Conservation (phyloP, 2,888 invertebrate genomes). For the Plagodis dolabraria region DNA sequence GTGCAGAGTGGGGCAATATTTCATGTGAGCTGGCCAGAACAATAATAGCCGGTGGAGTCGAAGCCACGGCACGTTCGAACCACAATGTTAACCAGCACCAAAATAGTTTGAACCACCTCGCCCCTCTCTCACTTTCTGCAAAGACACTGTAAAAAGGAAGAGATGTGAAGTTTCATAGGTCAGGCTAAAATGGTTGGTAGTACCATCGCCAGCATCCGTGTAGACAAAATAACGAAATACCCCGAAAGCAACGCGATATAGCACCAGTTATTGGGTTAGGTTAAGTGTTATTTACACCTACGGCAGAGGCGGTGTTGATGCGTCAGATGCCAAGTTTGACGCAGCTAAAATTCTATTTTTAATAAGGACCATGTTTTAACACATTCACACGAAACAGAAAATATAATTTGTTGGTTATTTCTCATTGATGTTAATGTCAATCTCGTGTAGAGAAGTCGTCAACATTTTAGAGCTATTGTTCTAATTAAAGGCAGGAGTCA, state of each 20-base stretch:
- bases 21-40: constrained; percentile 83
- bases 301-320: constrained; percentile 78
- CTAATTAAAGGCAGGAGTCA: background rate
- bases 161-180: constrained; percentile 45
- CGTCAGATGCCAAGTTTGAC: constrained; percentile 74
- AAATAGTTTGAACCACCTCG: constrained; percentile 51
- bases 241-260: constrained; percentile 82
- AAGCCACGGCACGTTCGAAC: constrained; percentile 83
- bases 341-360: constrained; percentile 57
- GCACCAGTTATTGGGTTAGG: constrained; percentile 81
- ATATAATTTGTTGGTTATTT: constrained; percentile 23
- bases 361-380: constrained; percentile 44
- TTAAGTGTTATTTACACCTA: constrained; percentile 77
- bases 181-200: constrained; percentile 57
- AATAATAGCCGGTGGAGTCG: constrained; percentile 80
- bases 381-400: constrained; percentile 12
- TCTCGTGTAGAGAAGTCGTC: constrained; percentile 8
- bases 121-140: constrained; percentile 44
- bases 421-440: constrained; percentile 11
- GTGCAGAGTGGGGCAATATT: constrained; percentile 82
- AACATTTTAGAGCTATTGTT: constrained; percentile 1
- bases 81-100: constrained; percentile 77
- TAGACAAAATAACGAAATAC: constrained; percentile 84
- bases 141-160: constrained; percentile 44
- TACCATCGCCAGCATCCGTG: constrained; percentile 80